Base-by-base conservation (phyloP, 2,888 invertebrate genomes). In the Coenonympha glycerion region DNA sequence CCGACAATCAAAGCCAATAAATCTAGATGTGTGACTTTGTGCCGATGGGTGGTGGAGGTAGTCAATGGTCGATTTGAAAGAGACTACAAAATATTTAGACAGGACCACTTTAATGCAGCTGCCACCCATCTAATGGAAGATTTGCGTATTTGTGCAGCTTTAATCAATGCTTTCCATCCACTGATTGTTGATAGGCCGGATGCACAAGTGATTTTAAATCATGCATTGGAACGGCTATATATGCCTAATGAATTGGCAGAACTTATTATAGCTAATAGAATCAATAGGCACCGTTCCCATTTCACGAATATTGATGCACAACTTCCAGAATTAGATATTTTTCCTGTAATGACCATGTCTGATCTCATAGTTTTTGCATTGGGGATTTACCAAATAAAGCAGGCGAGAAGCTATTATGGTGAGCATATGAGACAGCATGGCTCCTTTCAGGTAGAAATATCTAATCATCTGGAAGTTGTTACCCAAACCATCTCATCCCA, bases 121-220 rank as follows among this genome's bases (percentile, higher is more conserved):
- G 28, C 47, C 5, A 21, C 30, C 24, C 40, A 53, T 33, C 16
- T 52, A 15, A 54, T 58, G 50, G n/a, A 30, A 18, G 55, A 55
- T 47, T 53, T 55, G 33, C 33, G 15, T 31, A 42, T 55, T 19
- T 52, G 49, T 6, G 53, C 47, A 28, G 49, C 52, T 18, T 11
- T 58, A 8, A 30, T 53, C 31, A 58, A 56, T 48, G 41, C 15
- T 34, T 58, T 55, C 34, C 58, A 55, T 24, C 49, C 47, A 24
- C 24, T 8, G 24, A 24, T 24, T 24, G 24, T 8, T 9, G 8
- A 24, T 9, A 24, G 24, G 24, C 24, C 24, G 2, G 24, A 24
- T 24, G 24, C 24, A 24, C 6, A 24, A 6, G 8, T 24, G 24
- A 24, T 24, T 5, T 24, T 24, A 6, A 24, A 24, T 9, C 24